These are phyloP conservation scores for Tyrannus savana DNA, from an alignment of 2,113 vertebrate species.

Conservation along the genomic window DNA sequence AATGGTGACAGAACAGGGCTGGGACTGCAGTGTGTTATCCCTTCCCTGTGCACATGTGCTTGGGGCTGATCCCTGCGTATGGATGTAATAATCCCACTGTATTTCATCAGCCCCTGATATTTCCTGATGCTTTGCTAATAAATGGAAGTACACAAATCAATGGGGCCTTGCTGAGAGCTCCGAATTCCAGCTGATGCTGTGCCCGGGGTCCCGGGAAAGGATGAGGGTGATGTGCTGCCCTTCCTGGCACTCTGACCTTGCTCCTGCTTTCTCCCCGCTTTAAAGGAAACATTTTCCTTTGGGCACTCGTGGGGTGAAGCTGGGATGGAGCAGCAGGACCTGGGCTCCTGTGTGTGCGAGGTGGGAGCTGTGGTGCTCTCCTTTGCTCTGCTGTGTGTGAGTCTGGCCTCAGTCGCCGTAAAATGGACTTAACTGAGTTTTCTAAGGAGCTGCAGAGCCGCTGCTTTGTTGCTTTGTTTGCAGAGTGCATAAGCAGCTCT, in stretches of 20 bases:
- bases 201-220: fast-evolving
- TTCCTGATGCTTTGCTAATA: background rate
- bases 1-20: fast-evolving
- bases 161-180: background rate
- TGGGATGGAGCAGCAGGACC: background rate
- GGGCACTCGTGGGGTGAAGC: background rate
- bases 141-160: background rate
- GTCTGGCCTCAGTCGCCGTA: fast-evolving
- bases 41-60: fast-evolving
- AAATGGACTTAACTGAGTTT: background rate
- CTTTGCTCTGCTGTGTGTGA: background rate
- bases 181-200: background rate
- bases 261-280: background rate
- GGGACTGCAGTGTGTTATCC: fast-evolving
- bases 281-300: background rate
- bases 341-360: background rate
- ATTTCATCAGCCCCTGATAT: background rate
- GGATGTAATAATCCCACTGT: fast-evolving
- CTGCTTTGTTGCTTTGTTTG: background rate
- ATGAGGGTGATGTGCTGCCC: background rate
- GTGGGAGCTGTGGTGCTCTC: background rate
- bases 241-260: background rate
- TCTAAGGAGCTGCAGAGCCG: background rate
- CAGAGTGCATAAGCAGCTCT: background rate
- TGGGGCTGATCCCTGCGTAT: background rate